Base-by-base conservation (phyloP, 1,140 invertebrate genomes). In the Anoplolepis gracilipes region DNA sequence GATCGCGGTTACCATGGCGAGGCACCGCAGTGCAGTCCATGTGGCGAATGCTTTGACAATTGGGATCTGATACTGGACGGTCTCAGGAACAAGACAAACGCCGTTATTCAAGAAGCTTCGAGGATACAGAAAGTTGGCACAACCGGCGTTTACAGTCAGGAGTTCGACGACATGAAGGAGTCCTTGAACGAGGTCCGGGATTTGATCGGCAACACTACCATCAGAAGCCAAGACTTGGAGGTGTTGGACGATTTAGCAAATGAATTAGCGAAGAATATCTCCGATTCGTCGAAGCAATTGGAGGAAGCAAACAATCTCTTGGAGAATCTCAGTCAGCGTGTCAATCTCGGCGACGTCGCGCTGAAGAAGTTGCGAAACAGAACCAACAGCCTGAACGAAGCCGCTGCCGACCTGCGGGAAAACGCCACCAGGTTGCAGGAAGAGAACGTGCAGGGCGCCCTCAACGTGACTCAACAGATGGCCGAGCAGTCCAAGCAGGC, bases 31-130 rank as follows among this genome's bases (percentile, higher is more conserved):
- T 99, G 99, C 93, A 95, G 96, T 57, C 97, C 98, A 0, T 99
- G 99, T 95, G 99, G 99, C 16, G 99, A 99, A 94, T 99, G 99
- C 95, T 99, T 99, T 94, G 97, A 99, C 92, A 99, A 99, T 93
- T 99, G 99, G 99, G 99, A 99, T 95, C 87, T 96, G 57, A 98
- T 99, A 86, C 96, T 99, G 42, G 96, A 96, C 85, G 97, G 97
- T 67, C 95, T 98, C 5, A 95, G 96, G 92, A 96, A 97, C 76
- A 96, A 97, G 92, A 98, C 98, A 0, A 93, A 96, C 10, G 94
- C 95, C 46, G 96, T 99, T 0, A 97, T 99, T 42, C 96, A 97
- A 30, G 96, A 97, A 67, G 98, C 98, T n/a, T 97, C 97, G 78
- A 97, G 98, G 91, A 99, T 99, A 69, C 98, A 99, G 92, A 97